Base-by-base conservation (phyloP, 2,888 invertebrate species). In the Crioceris asparagi region DNA sequence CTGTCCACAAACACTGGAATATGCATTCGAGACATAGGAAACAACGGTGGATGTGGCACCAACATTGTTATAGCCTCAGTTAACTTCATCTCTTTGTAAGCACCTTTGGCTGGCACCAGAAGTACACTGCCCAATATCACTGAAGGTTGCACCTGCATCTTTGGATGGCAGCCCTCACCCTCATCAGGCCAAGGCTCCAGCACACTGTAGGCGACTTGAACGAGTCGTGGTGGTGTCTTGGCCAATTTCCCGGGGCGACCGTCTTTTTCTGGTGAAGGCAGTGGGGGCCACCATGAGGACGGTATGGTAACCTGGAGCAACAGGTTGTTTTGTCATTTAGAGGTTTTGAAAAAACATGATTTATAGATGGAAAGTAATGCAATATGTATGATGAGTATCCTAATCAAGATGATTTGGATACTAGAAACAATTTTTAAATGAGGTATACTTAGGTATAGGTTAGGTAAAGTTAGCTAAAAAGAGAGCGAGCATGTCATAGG, bases 201-300 rank as follows among this genome's bases (percentile, higher is more conserved):
- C 5, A 91, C 85, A 29, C 90, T 86, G 60, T 92, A 93, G 1
- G 88, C 83, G 26, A 91, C 75, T 57, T 83, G 79, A 12, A 85
- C 81, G 43, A 80, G 72, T 34, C 81, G 71, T 32, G 84, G 84
- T 12, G 86, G 82, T 8, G 60, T 58, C 39, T 65, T 65, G 4
- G 55, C 48, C 2, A 56, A 38, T 39, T 65, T 64, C 18, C 64
- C 65, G 11, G 58, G 56, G 15, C 62, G 68, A 7, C 75, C 74
- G 48, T 75, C 73, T 23, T 73, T 76, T 40, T 73, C 72, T 0
- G 75, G 75, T 1, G 75, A 69, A 3, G 77, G 77, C 38, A 79
- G 59, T 1, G 84, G 77, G 14, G 81, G 78, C 92, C 93, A 94
- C 93, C 93, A 94, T 36, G 79, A 77, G 7, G 87, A 80, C 0